phyloP scores from a whole-genome alignment of 2,113 vertebrate genomes.

The Aegotheles bennettii region DNA sequence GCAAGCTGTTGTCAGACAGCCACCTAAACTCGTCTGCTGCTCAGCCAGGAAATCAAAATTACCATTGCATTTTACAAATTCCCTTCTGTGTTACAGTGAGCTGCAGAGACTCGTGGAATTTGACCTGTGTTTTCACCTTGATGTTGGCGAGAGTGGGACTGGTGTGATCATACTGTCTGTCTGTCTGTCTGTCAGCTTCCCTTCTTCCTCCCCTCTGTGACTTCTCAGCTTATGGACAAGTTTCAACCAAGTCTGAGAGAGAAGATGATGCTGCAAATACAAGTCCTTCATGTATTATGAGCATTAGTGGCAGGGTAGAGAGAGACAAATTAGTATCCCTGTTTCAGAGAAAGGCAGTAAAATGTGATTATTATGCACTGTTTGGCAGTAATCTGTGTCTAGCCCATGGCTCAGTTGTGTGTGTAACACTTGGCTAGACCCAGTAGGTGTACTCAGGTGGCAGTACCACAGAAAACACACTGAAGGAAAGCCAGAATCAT shows the following conservation, averaged over 20 bases:
- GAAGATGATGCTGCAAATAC: background rate
- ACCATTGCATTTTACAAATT: background rate
- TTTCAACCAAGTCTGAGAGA: background rate
- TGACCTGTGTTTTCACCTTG: background rate
- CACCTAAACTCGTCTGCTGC: background rate
- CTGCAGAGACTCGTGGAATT: constrained; percentile 17
- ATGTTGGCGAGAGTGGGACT: accelerated
- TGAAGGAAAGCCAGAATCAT: background rate
- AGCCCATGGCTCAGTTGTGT: background rate
- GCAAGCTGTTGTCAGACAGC: background rate
- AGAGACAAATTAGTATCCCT: background rate
- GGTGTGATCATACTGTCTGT: background rate
- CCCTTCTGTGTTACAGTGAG: background rate
- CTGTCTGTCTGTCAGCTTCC: background rate
- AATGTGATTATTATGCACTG: background rate
- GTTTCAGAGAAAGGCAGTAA: background rate
- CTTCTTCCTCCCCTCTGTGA: background rate
- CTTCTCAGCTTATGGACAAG: background rate
- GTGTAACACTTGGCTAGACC: background rate
- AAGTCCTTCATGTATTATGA: background rate
- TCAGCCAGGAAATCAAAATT: background rate
- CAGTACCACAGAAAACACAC: background rate
- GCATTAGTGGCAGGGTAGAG: background rate
- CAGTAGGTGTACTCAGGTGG: background rate
- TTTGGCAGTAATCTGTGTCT: background rate